phyloP scores from a whole-genome alignment of 2,888 invertebrate species.

The Clanis bilineata region DNA sequence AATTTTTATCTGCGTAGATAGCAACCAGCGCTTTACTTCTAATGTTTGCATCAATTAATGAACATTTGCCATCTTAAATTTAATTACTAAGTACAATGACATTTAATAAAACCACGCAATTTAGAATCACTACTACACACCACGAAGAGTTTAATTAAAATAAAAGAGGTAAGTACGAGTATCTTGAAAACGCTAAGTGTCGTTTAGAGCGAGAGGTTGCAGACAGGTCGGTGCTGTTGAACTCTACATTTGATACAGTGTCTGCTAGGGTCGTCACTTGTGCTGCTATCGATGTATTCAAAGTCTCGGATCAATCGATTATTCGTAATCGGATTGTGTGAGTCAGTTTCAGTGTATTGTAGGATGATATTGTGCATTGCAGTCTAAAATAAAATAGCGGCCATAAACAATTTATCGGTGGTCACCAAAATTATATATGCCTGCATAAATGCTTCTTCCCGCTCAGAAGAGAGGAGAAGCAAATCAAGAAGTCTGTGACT shows the following conservation, averaged over 20 bases:
- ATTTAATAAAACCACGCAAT: too few species aligned
- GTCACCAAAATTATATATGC: too few species aligned
- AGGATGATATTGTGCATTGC: background rate
- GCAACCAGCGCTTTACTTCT: too few species aligned
- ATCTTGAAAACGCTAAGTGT: background rate
- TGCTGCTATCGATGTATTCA: background rate
- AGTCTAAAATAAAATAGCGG: too few species aligned
- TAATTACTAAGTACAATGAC: too few species aligned
- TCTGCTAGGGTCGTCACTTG: slow-evolving; percentile 1
- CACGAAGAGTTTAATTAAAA: background rate
- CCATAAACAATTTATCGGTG: too few species aligned
- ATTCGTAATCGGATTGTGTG: background rate
- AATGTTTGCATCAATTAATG: too few species aligned
- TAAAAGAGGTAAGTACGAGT: background rate
- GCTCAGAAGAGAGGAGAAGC: too few species aligned
- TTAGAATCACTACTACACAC: background rate
- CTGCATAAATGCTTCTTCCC: too few species aligned
- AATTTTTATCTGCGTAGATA: too few species aligned
- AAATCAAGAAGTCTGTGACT: too few species aligned
- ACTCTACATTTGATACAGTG: slow-evolving; percentile 3
- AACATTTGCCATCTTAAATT: too few species aligned
- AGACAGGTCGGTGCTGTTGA: slow-evolving; percentile 5
- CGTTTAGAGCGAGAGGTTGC: background rate
- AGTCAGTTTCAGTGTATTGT: background rate
- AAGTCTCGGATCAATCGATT: background rate